A percentile compares a stretch with the other conserved stretches of the same genome.
Conservation (phyloP, 2,113 vertebrate genomes). For the Silurus meridionalis region DNA sequence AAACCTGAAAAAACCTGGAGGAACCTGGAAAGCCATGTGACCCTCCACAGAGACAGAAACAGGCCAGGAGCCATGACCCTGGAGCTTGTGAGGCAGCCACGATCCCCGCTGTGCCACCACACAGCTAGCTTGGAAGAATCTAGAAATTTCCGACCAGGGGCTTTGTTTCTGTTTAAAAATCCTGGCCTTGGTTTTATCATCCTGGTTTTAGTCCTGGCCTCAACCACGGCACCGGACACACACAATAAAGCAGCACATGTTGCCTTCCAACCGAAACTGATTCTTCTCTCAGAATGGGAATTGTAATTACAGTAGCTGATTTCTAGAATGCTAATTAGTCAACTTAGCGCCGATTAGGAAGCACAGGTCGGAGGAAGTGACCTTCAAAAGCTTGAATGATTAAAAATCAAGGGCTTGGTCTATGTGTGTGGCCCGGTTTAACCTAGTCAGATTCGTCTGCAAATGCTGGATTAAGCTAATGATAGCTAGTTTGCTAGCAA, state of each 20-base stretch:
- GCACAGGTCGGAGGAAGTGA: conserved; percentile 72
- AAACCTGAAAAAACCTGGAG: background rate
- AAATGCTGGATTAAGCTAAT: background rate
- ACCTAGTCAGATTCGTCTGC: background rate
- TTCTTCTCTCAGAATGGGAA: conserved; percentile 16
- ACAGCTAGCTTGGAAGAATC: background rate
- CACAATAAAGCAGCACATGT: conserved; percentile 22
- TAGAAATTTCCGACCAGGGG: background rate
- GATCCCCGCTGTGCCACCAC: background rate
- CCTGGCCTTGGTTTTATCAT: background rate
- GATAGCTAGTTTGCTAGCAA: background rate
- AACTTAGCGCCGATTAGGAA: conserved; percentile 69
- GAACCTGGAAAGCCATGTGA: background rate
- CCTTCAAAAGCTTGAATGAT: conserved; percentile 62
- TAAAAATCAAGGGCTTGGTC: conserved; percentile 45
- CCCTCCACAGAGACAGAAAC: background rate
- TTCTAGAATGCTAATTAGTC: conserved; percentile 63
- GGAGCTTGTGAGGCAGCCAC: background rate
- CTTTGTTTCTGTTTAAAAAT: background rate
- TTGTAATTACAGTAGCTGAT: conserved; percentile 43
- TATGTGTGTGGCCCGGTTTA: conserved; percentile 15
- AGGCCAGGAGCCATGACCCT: background rate
- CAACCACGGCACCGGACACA: background rate
- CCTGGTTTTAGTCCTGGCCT: background rate
- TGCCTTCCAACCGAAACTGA: conserved; percentile 19